Evolutionary conservation across 2,113 vertebrate species (phyloP), one percentile per base, ranked within the genome.

Genomic region (Crotalus horridus): DNA sequence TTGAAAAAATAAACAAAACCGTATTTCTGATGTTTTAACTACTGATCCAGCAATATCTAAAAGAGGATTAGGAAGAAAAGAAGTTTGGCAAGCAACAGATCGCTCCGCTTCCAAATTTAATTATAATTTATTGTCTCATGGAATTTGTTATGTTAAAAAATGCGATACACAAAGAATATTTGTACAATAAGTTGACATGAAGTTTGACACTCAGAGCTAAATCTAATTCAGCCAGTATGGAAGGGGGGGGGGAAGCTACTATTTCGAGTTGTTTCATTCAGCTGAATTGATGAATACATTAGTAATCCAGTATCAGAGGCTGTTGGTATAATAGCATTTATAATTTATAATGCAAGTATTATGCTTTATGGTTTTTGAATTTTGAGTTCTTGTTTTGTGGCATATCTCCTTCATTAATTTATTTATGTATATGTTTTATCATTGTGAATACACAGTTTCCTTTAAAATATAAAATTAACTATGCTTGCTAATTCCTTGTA

Each of bases 401-500:
- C 43, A 64, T 64, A 64, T 64, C 24, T 90, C 29, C 24, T 89
- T 89, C 17, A 26, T 39, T 89, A 29, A 48, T 90, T 26, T 64
- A 11, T 56, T 26, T 21, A 48, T 61, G 13, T 26, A 58, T 61
- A 15, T 29, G 23, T 11, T 29, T 59, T 59, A 43, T 26, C 39
- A 46, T 23, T 64, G 58, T 90, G 43, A 39, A 89, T 64, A 51
- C 23, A 46, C 2, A 64, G 24, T 8, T n/a, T 17, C 17, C 15
- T 88, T 64, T 61, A 92, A 85, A 54, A 4, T 93, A 87, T 90
- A 92, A 94, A 53, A 26, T 94, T 88, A 93, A 43, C 26, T 55
- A 1, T 93, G 56, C 46, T 17, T 92, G 39, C 93, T 92, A 93
- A 94, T 46, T 97, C 91, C 96, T 95, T 96, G 90, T 94, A 90